Conservation (phyloP, 2,113 vertebrate species). For the Colius striatus region DNA sequence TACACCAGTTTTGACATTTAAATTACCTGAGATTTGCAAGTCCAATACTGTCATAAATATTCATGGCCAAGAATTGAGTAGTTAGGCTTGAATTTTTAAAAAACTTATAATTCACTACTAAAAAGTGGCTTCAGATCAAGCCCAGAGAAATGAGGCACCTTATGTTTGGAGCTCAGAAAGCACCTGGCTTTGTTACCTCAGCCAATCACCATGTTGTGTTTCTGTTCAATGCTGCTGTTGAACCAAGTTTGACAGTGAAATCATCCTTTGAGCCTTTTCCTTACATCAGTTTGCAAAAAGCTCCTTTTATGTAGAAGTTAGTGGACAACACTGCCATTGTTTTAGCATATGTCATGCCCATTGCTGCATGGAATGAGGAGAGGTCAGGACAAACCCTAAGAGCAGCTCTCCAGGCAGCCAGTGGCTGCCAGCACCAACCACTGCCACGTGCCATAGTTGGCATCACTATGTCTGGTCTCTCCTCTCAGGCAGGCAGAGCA, state of each 20-base stretch:
- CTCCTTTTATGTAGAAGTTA: rapidly evolving
- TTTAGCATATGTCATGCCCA: not conserved
- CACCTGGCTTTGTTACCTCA: not conserved
- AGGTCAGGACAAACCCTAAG: not conserved
- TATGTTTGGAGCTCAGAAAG: not conserved
- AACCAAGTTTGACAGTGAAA: not conserved
- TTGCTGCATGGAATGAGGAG: rapidly evolving
- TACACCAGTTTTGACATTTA: conserved; percentile 53
- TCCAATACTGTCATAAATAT: conserved; percentile 60
- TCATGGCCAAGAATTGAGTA: conserved; percentile 3
- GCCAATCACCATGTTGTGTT: rapidly evolving
- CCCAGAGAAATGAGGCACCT: not conserved
- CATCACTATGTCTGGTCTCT: not conserved
- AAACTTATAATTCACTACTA: not conserved
- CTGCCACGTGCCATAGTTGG: not conserved
- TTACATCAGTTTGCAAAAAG: not conserved
- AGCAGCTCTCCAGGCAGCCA: not conserved
- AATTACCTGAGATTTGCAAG: conserved; percentile 70
- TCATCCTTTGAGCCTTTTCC: not conserved
- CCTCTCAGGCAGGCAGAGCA: rapidly evolving
- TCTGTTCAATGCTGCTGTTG: not conserved
- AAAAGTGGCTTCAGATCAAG: not conserved
- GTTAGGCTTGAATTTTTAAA: not conserved
- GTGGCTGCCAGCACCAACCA: rapidly evolving
- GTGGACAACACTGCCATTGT: not conserved